phyloP scores from a whole-genome alignment of 2,797 vertebrate genomes.

The Botia kubotai region DNA sequence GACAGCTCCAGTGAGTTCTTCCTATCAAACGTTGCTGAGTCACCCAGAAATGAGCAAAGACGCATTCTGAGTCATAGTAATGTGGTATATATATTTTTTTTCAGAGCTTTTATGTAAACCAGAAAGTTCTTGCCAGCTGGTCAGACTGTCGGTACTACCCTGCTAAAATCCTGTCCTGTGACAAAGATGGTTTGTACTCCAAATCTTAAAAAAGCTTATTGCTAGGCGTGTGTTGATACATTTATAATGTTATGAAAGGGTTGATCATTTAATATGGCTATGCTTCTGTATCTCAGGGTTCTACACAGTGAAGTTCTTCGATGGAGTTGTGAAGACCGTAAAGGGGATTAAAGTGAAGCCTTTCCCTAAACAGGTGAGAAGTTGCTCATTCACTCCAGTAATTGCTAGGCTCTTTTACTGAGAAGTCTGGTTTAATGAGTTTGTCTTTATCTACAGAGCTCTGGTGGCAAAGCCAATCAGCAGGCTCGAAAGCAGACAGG shows the following conservation, averaged over 20 bases:
- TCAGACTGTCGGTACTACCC: conserved; percentile 90
- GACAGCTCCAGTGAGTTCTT: conserved; percentile 68
- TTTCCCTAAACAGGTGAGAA: conserved; percentile 87
- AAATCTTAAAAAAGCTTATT: neutral
- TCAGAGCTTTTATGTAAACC: conserved; percentile 86
- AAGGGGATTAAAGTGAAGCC: conserved; percentile 96
- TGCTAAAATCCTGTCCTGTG: conserved; percentile 85
- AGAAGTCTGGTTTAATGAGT: neutral
- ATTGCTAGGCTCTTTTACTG: neutral
- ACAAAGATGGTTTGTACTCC: conserved; percentile 83
- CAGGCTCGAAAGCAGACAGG: conserved; percentile 51
- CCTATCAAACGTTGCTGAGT: neutral
- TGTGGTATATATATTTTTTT: neutral
- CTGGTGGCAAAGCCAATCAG: conserved; percentile 30
- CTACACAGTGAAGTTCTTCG: conserved; percentile 96
- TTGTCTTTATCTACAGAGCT: conserved; percentile 26
- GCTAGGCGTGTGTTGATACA: neutral
- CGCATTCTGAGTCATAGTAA: neutral
- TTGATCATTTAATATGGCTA: neutral
- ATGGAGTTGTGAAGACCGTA: conserved; percentile 94
- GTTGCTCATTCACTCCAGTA: conserved; percentile 6
- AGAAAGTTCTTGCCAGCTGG: conserved; percentile 89
- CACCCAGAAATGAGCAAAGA: neutral
- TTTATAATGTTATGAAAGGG: neutral
- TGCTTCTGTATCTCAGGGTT: conserved; percentile 77